Evolutionary conservation across 2,797 vertebrate species (phyloP), one percentile per base, ranked within the genome.

Genomic region (Okamejei kenojei): DNA sequence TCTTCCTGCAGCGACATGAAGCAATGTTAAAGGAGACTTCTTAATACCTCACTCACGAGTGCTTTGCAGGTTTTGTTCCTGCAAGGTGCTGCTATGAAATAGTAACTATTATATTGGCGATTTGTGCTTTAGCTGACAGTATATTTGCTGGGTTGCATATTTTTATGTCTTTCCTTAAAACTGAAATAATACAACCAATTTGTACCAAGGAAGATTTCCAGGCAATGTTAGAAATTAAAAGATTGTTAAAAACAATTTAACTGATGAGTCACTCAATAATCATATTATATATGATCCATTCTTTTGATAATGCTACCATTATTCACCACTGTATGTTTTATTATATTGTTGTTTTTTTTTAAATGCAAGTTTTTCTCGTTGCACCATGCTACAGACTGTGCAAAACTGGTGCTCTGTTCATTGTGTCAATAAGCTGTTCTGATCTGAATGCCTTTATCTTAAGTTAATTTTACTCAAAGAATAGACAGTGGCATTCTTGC

Each of bases 21-120:
- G 61, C 32, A 32, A n/a, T 61, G 21, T 84, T 61, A 88, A 32
- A 88, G 58, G n/a, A 88, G 84, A 88, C n/a, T 88, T 88, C n/a
- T 88, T 88, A 35, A 68, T 17, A 88, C 84, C 29, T 88, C 61
- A 88, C 7, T 35, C n/a, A 68, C 15, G 17, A 63, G 61, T 35
- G 6, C 32, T 21, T 68, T 88, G 58, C 54, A 61, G 4, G n/a
- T 8, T 65, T 32, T 0, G 5, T 68, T 88, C 84, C 84, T 68
- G n/a, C n/a, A 88, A 88, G 61, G 32, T 88, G n/a, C 17, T 35
- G 63, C 84, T 88, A 2, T 65, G 61, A 21, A 35, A 84, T 13
- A 61, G 54, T 61, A 29, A 84, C 54, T 23, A 84, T 15, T 61
- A 29, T 26, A 84, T 84, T 84, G 54, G 11, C 11, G 13, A 29